A percentile compares a stretch with the other conserved stretches of the same genome.
These are phyloP conservation scores for Diceros bicornis DNA, from an alignment of 2,797 vertebrate species.

Conservation along the genomic window DNA sequence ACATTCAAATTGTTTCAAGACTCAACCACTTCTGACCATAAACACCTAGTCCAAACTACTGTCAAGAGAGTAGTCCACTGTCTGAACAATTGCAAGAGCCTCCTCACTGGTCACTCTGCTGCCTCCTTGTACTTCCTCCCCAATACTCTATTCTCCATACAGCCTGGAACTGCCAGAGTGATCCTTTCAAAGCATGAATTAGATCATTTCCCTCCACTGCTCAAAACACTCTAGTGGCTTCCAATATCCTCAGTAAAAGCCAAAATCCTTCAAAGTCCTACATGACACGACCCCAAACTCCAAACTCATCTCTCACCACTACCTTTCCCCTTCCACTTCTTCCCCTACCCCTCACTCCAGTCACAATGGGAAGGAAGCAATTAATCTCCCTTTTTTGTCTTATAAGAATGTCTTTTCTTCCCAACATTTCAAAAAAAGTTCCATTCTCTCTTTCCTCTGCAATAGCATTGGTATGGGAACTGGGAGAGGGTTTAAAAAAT, in stretches of 20 bases:
- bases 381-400: not conserved
- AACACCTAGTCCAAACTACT: not conserved
- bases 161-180: not conserved
- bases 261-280: not conserved
- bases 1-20: not conserved
- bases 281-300: not conserved
- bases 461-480: not conserved
- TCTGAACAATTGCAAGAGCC: not conserved
- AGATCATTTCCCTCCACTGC: not conserved
- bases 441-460: not conserved
- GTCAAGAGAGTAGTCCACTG: not conserved
- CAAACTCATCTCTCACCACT: not conserved
- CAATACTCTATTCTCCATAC: not conserved
- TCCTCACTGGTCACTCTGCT: not conserved
- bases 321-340: not conserved
- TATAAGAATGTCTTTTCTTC: constrained; percentile 39
- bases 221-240: not conserved
- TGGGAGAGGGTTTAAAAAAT: not conserved
- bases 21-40: not conserved
- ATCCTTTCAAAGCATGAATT: not conserved
- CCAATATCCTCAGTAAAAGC: not conserved
- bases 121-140: not conserved
- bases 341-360: not conserved
- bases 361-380: not conserved
- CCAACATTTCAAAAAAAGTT: not conserved